Evolutionary conservation across 2,888 invertebrate genomes (phyloP).

Genomic region (Diarsia rubi): DNA sequence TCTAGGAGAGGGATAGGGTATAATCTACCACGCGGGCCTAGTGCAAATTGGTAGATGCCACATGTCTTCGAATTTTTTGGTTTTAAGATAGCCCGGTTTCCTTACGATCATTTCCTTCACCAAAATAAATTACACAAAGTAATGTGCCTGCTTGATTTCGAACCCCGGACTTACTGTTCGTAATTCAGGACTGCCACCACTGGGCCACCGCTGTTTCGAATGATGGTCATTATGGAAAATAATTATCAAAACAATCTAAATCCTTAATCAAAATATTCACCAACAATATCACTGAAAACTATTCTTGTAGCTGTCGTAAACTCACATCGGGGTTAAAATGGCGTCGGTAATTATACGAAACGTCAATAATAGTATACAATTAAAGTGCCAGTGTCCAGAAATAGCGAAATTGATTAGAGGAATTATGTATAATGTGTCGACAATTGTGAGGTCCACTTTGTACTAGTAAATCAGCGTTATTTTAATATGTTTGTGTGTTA

Average conservation of each 20-base stretch:
- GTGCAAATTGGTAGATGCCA: too few species aligned
- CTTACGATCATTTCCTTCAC: too few species aligned
- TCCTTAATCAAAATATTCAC: neutral
- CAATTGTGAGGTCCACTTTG: slow-evolving; percentile 7
- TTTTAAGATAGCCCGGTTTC: too few species aligned
- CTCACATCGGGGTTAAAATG: slow-evolving; percentile 39
- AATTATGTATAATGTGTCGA: slow-evolving; percentile 35
- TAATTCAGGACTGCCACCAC: too few species aligned
- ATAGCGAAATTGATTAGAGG: slow-evolving; percentile 53
- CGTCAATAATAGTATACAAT: slow-evolving; percentile 58
- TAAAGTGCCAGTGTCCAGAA: slow-evolving; percentile 35
- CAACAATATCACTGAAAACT: slow-evolving; percentile 22
- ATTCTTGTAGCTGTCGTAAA: slow-evolving; percentile 34
- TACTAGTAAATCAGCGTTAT: slow-evolving; percentile 1
- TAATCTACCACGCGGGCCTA: too few species aligned
- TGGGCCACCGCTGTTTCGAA: too few species aligned
- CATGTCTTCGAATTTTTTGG: too few species aligned
- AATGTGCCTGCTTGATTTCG: too few species aligned
- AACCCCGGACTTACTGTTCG: too few species aligned
- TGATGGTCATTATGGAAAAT: slow-evolving; percentile 10
- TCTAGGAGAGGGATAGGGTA: too few species aligned
- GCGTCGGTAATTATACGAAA: slow-evolving; percentile 40
- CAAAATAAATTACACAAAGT: too few species aligned
- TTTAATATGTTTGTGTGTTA: neutral
- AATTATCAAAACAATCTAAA: neutral